Base-by-base conservation (phyloP, 2,888 invertebrate species). In the Epiblema foenella region DNA sequence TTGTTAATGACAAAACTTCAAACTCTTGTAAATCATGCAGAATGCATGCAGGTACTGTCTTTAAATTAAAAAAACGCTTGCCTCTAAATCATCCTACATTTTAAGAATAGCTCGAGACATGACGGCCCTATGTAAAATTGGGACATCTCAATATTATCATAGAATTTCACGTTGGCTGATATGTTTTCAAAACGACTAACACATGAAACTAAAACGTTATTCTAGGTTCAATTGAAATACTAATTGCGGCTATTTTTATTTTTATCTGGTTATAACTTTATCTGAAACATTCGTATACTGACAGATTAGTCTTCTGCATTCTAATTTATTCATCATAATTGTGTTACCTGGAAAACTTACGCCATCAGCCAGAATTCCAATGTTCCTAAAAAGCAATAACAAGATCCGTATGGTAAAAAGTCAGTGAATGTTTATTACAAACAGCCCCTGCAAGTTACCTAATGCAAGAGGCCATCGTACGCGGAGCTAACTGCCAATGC, bases 371-470 rank as follows among this genome's bases (percentile, higher is more conserved):
- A 33, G 17, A 60, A 62, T 10, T 39, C n/a, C 20, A 46, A 29
- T 15, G 2, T 29, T 7, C 29, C 2, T 18, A 39, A 59, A 59
- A 62, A n/a, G 18, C 7, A 17, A 62, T 52, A 63, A 51, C 63
- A 63, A 52, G 52, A 52, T 63, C 24, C 17, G 51, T 20, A 42
- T 24, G 15, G 24, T 51, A 24, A 59, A 24, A 52, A 52, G 39
- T 59, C 39, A 0, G 59, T 24, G 39, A 24, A 24, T 59, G 51
- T 59, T 68, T 59, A 68, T 68, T 52, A 59, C 24, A 24, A 51
- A 51, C 37, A 57, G 33, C 29, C 63, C 49, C 57, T 63, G 42
- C 37, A 17, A 24, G 37, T 49, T 18, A 63, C 37, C 57, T 24
- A 69, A 51, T 49, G 42, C 57, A 63, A 52, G 62, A 18, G 60